phyloP scores from a whole-genome alignment of 2,113 vertebrate genomes.

The Pyrgilauda ruficollis region DNA sequence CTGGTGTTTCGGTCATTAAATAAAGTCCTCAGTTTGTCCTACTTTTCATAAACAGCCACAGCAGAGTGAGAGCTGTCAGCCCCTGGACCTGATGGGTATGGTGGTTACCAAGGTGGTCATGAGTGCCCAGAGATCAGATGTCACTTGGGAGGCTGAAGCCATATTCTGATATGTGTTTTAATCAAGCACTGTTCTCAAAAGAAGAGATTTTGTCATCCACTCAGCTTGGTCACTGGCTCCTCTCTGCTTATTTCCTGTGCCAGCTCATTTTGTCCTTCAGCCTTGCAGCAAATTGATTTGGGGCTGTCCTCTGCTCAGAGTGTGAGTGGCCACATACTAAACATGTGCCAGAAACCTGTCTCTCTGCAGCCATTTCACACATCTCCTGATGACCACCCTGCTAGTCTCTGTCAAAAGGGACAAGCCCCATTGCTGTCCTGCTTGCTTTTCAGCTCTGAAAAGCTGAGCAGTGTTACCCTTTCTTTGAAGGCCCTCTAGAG shows the following conservation, averaged over 20 bases:
- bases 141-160: neutral
- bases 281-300: accelerated
- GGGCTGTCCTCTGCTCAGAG: neutral
- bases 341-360: neutral
- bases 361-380: neutral
- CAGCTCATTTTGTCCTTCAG: neutral
- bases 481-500: neutral
- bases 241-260: neutral
- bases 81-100: accelerated
- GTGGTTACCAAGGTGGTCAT: neutral
- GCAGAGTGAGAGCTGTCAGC: neutral
- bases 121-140: neutral
- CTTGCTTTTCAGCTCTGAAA: neutral
- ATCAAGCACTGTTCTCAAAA: neutral
- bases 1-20: neutral
- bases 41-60: neutral
- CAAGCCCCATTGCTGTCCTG: neutral
- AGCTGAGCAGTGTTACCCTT: neutral
- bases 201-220: neutral
- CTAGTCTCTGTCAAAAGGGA: neutral
- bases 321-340: accelerated
- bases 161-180: neutral
- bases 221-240: neutral
- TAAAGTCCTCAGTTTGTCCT: neutral
- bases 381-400: neutral